Evolutionary conservation across 2,888 invertebrate species (phyloP).

Genomic region (Empis stercorea): DNA sequence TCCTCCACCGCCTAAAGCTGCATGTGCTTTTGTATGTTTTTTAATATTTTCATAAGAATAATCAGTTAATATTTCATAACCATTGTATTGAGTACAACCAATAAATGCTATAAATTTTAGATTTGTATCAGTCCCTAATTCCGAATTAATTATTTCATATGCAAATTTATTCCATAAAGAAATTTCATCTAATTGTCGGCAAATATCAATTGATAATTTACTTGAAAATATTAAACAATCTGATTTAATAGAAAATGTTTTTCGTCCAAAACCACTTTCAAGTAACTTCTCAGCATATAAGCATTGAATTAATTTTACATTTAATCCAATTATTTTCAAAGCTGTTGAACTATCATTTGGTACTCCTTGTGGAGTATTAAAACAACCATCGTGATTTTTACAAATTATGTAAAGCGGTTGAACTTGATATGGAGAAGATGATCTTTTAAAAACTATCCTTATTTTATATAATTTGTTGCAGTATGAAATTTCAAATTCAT

Average conservation of each 20-base stretch:
- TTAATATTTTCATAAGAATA: constrained; percentile 57
- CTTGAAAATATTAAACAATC: constrained; percentile 65
- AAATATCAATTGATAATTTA: constrained; percentile 53
- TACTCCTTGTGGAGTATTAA: constrained; percentile 43
- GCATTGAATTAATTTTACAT: constrained; percentile 69
- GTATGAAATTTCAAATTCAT: constrained; percentile 7
- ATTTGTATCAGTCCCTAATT: constrained; percentile 42
- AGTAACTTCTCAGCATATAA: constrained; percentile 76
- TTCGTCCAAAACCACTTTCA: constrained; percentile 57
- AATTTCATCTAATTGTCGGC: constrained; percentile 58
- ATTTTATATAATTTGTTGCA: not conserved
- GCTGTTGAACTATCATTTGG: constrained; percentile 48
- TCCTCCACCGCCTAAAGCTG: constrained; percentile 86
- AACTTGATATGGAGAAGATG: constrained; percentile 14
- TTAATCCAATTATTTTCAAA: constrained; percentile 59
- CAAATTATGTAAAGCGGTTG: constrained; percentile 72
- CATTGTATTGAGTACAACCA: constrained; percentile 70
- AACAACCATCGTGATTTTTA: constrained; percentile 62
- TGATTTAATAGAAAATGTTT: constrained; percentile 69
- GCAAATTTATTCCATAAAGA: constrained; percentile 78
- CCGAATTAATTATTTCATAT: constrained; percentile 65
- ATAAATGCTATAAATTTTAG: constrained; percentile 83
- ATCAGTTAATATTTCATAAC: constrained; percentile 44
- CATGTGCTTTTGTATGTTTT: constrained; percentile 61
- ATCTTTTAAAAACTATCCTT: constrained; percentile 12